Evolutionary conservation across 2,888 invertebrate species (phyloP), one percentile per base, ranked within the genome.

Genomic region (Drosophila percnosoma): DNA sequence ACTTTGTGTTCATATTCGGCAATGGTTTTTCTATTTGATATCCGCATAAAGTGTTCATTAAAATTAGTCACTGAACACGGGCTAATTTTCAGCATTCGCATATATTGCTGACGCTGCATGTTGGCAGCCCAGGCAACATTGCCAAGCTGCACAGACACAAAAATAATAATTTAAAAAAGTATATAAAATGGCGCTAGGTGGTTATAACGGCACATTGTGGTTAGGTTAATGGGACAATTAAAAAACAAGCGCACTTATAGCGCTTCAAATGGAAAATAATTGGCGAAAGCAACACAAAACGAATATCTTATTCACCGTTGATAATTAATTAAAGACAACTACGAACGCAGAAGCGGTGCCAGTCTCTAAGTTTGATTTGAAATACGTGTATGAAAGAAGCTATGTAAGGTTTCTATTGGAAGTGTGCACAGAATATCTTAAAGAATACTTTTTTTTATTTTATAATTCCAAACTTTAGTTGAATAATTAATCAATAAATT

Each of bases 31-130:
- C 48, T 24, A 51, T 76, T 78, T 74, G 68, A 62, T 49, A 68
- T 63, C 31, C 67, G 48, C 76, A 66, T 71, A 54, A 83, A 85
- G 73, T 82, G 82, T 84, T 73, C 85, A 84, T 89, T 84, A 36
- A 82, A 84, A 84, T 82, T 84, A 89, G 89, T 80, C 76, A 87
- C 79, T 84, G 79, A 84, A 68, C 78, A 69, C 51, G 42, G 64
- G 68, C 83, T 89, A 84, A 89, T 84, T 89, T 74, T 65, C 73
- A 77, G 52, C 49, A 45, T 51, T 60, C 34, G 31, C 60, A 59
- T 59, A 48, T 77, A 62, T 77, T 76, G 78, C 60, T 73, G 81
- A 81, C 78, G 51, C 49, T 62, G 78, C 81, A 69, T 61, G 67
- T 69, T 73, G 62, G 45, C 57, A 63, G 48, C 53, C n/a, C 29